Evolutionary conservation across 2,888 invertebrate species (phyloP).

Genomic region (Schizotus pectinicornis): DNA sequence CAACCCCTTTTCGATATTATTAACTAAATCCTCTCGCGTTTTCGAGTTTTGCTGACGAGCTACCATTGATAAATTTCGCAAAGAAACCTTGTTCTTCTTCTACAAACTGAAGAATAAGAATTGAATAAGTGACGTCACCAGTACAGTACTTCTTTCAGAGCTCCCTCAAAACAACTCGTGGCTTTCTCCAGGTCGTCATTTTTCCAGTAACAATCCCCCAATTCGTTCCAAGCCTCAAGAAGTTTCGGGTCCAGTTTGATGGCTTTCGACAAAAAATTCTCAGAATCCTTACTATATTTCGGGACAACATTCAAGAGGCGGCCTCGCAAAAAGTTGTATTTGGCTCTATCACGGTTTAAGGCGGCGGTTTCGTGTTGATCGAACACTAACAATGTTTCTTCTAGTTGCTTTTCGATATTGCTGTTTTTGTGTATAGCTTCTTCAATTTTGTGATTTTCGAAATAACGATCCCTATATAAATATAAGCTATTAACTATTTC

Average conservation of each 20-base stretch:
- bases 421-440: constrained; percentile 70
- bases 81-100: constrained; percentile 73
- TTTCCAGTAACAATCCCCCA: constrained; percentile 90
- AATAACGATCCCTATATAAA: constrained; percentile 77
- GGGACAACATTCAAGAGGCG: constrained; percentile 75
- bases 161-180: constrained; percentile 82
- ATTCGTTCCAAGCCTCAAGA: constrained; percentile 85
- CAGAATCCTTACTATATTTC: constrained; percentile 71
- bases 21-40: constrained; percentile 62
- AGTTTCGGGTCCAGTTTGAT: constrained; percentile 83
- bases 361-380: constrained; percentile 69
- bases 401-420: constrained; percentile 69
- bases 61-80: constrained; percentile 83
- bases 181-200: constrained; percentile 81
- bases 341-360: constrained; percentile 38
- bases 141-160: constrained; percentile 68
- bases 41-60: constrained; percentile 69
- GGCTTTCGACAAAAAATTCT: constrained; percentile 78
- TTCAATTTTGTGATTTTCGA: constrained; percentile 74
- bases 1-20: constrained; percentile 74
- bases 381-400: constrained; percentile 66
- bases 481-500: constrained; percentile 71
- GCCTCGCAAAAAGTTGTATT: constrained; percentile 75
- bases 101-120: constrained; percentile 48
- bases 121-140: constrained; percentile 5